phyloP scores from a whole-genome alignment of 2,888 invertebrate species.

The Drosophila buzzatii region DNA sequence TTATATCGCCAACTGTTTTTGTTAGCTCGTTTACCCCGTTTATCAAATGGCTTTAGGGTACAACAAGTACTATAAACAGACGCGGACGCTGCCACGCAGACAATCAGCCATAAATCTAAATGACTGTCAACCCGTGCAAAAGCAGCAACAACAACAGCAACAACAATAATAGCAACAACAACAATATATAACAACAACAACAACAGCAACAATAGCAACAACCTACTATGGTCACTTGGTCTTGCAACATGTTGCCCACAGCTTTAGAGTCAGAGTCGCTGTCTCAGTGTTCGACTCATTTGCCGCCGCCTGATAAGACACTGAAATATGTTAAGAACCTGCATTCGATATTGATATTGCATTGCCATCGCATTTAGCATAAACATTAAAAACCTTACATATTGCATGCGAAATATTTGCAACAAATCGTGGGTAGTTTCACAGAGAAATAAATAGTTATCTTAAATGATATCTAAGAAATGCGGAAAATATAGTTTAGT shows the following conservation, averaged over 20 bases:
- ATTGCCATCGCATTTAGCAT: conserved; percentile 70
- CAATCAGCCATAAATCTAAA: conserved; percentile 82
- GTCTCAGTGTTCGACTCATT: conserved; percentile 55
- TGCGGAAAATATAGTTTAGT: neutral
- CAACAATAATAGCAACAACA: conserved; percentile 7
- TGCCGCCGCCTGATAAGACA: conserved; percentile 77
- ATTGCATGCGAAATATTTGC: conserved; percentile 50
- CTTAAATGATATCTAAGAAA: neutral
- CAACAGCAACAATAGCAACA: conserved; percentile 38
- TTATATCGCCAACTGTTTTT: neutral
- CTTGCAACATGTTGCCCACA: conserved; percentile 68
- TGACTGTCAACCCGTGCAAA: conserved; percentile 77
- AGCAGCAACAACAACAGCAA: conserved; percentile 29
- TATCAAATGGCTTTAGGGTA: conserved; percentile 7
- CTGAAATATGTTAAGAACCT: conserved; percentile 77
- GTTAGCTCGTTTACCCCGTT: conserved; percentile 5
- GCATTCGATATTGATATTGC: conserved; percentile 78
- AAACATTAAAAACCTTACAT: conserved; percentile 70
- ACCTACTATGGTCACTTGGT: conserved; percentile 63
- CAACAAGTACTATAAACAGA: conserved; percentile 61
- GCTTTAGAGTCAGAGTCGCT: neutral
- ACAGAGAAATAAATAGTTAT: neutral
- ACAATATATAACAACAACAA: conserved; percentile 14
- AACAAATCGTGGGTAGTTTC: conserved; percentile 10
- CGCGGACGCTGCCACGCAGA: conserved; percentile 69